Evolutionary conservation across 2,888 invertebrate species (phyloP).

Genomic region (Agriopis marginaria): DNA sequence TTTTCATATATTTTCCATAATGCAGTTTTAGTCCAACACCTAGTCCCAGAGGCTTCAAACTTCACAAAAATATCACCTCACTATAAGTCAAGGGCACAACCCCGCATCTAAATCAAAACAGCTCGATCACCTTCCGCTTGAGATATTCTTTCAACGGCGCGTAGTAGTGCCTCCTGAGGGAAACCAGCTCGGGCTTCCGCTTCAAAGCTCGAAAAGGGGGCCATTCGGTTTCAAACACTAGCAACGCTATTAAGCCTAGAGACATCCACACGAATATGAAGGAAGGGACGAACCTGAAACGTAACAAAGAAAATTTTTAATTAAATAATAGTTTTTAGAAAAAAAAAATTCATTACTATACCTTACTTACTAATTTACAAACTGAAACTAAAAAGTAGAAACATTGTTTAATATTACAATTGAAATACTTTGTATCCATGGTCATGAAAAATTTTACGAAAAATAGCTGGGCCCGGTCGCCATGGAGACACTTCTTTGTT

Average conservation of each 20-base stretch:
- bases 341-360: too few relatives aligned
- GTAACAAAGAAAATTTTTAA: neutral
- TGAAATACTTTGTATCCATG: too few relatives aligned
- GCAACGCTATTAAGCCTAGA: constrained; percentile 88
- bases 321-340: too few relatives aligned
- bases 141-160: constrained; percentile 93
- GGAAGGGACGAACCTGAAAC: constrained; percentile 88
- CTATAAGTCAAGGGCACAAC: constrained; percentile 16
- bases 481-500: too few relatives aligned
- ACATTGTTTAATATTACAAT: too few relatives aligned
- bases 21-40: constrained; percentile 24
- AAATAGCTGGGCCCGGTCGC: too few relatives aligned
- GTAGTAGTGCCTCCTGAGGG: constrained; percentile 93
- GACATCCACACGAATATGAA: constrained; percentile 91
- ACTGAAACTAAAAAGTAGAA: too few relatives aligned
- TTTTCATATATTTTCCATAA: neutral
- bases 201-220: constrained; percentile 89
- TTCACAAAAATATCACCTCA: constrained; percentile 37
- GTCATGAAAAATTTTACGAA: too few relatives aligned
- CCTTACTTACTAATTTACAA: too few relatives aligned
- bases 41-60: constrained; percentile 31
- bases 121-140: constrained; percentile 87
- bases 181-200: constrained; percentile 91
- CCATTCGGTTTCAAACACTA: constrained; percentile 93
- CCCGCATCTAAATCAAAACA: constrained; percentile 77